Percentiles rank a stretch among this genome's conserved stretches.
Conservation (phyloP, 2,113 vertebrate genomes). For the Xiphophorus couchianus region DNA sequence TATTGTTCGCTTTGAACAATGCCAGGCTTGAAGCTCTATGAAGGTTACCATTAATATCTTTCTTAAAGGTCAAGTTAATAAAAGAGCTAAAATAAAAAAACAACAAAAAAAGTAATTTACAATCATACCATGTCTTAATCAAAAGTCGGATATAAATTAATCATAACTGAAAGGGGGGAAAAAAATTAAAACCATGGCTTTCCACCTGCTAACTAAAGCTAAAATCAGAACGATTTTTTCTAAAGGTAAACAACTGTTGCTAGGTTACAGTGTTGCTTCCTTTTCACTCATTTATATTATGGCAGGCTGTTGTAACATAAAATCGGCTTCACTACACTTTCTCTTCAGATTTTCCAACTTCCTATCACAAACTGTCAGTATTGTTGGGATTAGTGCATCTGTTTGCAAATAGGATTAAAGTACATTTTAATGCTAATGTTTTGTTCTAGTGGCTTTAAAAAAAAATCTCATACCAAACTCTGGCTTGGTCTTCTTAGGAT, state of each 20-base stretch:
- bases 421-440: not conserved
- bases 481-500: not conserved
- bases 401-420: not conserved
- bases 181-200: too few relatives aligned
- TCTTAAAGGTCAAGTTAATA: not conserved
- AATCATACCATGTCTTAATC: too few relatives aligned
- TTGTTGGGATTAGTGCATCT: not conserved
- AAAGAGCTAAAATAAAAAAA: not conserved
- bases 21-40: not conserved
- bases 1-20: slow-evolving; percentile 1
- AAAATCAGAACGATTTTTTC: too few relatives aligned
- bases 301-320: too few relatives aligned
- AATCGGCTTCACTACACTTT: too few relatives aligned
- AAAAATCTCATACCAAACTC: not conserved
- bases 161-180: too few relatives aligned
- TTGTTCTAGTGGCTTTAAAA: not conserved
- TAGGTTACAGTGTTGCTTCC: too few relatives aligned
- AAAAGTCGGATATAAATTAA: too few relatives aligned
- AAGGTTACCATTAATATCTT: not conserved
- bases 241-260: too few relatives aligned
- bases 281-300: too few relatives aligned
- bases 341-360: not conserved
- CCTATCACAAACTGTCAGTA: not conserved
- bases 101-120: too few relatives aligned
- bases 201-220: too few relatives aligned